Base-by-base conservation (phyloP, 2,797 vertebrate genomes). In the Distichodus sexfasciatus region DNA sequence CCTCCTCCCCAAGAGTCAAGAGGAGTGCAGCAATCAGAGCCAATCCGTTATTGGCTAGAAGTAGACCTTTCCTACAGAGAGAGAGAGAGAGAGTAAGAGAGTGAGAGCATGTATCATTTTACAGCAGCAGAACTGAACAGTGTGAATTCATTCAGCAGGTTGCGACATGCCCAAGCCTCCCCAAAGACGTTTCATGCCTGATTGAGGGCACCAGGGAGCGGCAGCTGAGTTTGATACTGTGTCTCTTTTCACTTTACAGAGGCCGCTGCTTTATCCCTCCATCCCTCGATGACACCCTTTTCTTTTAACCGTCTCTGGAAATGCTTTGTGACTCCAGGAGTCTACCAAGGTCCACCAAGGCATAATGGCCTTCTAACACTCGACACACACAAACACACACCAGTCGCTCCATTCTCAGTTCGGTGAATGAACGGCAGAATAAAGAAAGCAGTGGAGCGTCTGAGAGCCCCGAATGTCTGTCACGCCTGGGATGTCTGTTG, bases 21-120 rank as follows among this genome's bases (percentile, higher is more conserved):
- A 98, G 74, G 75, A 97, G 7, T 0, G 92, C 92, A 11, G 94
- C 93, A 9, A 86, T 40, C 58, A 97, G 36, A 0, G 95, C 94
- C 81, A 97, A 93, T 43, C 74, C 47, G 6, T 97, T 98, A 76
- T 98, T 98, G 72, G 93, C 73, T 78, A 99, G 83, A 79, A 98
- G 60, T 0, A 93, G 94, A 75, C 87, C 83, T 80, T 95, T 98
- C 85, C 96, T 98, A 62, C 24, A 51, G 38, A 47, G 14, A 55
- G 2, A 71, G 9, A 24, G 26, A 43, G 29, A 19, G 14, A 64
- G 10, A 41, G 19, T 33, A 50, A 19, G 48, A 33, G 62, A 10
- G 41, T 35, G 58, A 66, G 4, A 43, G 26, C 35, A 9, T 66
- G 4, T n/a, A n/a, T n/a, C n/a, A n/a, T n/a, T n/a, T n/a, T n/a